phyloP scores from a whole-genome alignment of 2,888 invertebrate species.

The Ormyrus thymus region DNA sequence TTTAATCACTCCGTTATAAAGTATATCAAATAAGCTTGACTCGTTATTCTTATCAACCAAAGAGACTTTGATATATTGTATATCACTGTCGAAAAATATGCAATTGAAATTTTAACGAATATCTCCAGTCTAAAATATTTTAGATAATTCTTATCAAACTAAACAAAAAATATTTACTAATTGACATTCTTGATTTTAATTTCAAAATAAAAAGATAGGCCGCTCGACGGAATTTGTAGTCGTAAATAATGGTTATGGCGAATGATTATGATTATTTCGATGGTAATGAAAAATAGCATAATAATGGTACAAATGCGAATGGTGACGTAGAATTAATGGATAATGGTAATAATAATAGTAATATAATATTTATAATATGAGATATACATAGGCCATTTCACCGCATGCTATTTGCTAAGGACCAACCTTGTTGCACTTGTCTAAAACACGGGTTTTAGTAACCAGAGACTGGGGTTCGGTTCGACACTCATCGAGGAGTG shows the following conservation, averaged over 20 bases:
- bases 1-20: no score
- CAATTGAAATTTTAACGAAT: no score
- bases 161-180: no score
- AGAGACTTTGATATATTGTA: no score
- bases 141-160: no score
- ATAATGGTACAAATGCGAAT: slow-evolving; percentile 45
- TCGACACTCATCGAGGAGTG: slow-evolving; percentile 74
- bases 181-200: no score
- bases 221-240: slow-evolving; percentile 6
- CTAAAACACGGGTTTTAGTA: slow-evolving; percentile 74
- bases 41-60: no score
- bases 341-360: slow-evolving; percentile 60
- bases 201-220: background rate
- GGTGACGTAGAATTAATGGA: slow-evolving; percentile 38
- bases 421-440: slow-evolving; percentile 75
- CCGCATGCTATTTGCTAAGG: slow-evolving; percentile 75
- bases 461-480: slow-evolving; percentile 74
- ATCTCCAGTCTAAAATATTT: no score
- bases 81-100: no score
- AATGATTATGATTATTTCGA: slow-evolving; percentile 48
- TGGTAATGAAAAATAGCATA: slow-evolving; percentile 47
- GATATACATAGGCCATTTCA: slow-evolving; percentile 73
- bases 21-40: no score
- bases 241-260: background rate
- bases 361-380: slow-evolving; percentile 62